phyloP scores from a whole-genome alignment of 2,113 vertebrate species.

The Cyphomyrus plagiostoma region DNA sequence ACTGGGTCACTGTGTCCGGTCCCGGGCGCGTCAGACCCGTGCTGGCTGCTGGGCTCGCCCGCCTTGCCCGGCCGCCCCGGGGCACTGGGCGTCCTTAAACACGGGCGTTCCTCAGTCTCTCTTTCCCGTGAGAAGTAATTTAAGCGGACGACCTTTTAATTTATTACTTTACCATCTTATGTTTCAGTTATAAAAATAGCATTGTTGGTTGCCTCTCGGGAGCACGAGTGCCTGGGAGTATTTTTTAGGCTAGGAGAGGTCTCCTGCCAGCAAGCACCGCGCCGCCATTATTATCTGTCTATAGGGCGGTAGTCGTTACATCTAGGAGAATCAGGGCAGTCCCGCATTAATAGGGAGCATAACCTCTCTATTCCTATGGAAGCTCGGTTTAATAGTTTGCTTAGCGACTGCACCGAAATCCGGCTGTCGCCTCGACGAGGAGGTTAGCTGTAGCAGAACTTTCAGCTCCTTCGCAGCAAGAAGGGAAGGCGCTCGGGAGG shows the following conservation, averaged over 20 bases:
- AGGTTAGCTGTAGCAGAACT: background rate
- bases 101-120: slow-evolving; percentile 13
- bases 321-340: background rate
- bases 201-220: background rate
- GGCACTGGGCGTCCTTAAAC: background rate
- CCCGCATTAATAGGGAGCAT: background rate
- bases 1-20: background rate
- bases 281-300: background rate
- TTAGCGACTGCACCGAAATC: background rate
- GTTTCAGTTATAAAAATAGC: slow-evolving; percentile 11
- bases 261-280: background rate
- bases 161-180: slow-evolving; percentile 1
- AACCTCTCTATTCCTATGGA: background rate
- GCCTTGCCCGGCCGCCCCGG: background rate
- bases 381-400: background rate
- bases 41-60: background rate
- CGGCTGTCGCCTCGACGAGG: background rate
- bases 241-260: background rate
- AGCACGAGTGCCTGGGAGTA: background rate
- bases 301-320: background rate
- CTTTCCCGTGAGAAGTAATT: slow-evolving; percentile 43
- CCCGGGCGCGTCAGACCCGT: background rate
- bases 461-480: background rate
- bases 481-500: background rate
- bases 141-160: background rate